phyloP scores from a whole-genome alignment of 2,888 invertebrate genomes.

The Mesorhabditis spiculigera region DNA sequence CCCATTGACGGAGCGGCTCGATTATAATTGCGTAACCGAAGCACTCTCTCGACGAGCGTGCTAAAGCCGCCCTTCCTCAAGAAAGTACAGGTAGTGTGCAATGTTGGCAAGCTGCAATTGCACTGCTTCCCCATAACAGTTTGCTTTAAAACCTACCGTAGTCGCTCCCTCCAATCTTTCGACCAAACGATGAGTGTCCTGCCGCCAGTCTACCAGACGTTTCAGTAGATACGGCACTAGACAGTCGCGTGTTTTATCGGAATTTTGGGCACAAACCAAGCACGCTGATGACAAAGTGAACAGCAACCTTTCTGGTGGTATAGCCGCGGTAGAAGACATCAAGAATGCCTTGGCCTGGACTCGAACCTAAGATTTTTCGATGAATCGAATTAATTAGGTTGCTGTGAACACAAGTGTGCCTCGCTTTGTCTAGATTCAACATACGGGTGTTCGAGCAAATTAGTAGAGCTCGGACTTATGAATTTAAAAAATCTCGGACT shows the following conservation, averaged over 20 bases:
- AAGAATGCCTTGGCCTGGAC: slow-evolving; percentile 59
- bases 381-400: no score
- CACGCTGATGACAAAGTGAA: not conserved
- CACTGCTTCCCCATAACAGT: not conserved
- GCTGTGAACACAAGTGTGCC: no score
- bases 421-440: no score
- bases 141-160: not conserved
- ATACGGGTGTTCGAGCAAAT: no score
- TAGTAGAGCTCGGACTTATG: no score
- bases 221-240: not conserved
- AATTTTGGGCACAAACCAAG: not conserved
- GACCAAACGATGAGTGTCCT: not conserved
- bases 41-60: slow-evolving; percentile 57
- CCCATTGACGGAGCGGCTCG: slow-evolving; percentile 34
- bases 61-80: slow-evolving; percentile 58
- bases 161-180: not conserved
- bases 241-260: not conserved
- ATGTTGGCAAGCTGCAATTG: slow-evolving; percentile 42
- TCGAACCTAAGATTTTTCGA: slow-evolving; percentile 29
- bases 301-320: slow-evolving; percentile 9
- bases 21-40: slow-evolving; percentile 57
- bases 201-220: not conserved
- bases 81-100: slow-evolving; percentile 59
- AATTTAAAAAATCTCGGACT: no score
- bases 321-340: slow-evolving; percentile 46